Base-by-base conservation (phyloP, 2,113 vertebrate species). In the Halcyon malimbica region DNA sequence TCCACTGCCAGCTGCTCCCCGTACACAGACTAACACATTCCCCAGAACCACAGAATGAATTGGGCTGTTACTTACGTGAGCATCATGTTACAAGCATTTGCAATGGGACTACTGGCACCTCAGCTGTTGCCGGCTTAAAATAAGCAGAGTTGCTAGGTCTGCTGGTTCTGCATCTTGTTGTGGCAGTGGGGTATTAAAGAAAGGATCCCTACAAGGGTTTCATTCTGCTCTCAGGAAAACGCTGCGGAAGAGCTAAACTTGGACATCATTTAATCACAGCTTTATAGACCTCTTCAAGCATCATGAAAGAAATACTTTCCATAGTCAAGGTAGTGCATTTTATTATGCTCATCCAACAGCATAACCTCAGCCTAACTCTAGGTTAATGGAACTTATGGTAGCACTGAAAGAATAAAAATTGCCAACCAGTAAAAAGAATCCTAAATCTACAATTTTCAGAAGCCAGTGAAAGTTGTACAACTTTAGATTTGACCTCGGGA, bases 81-180 rank as follows among this genome's bases (percentile, higher is more conserved):
- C 91, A 91, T 97, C 84, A 2, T 8, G 26, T 95, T 96, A 87
- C 95, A 84, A 79, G 50, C 69, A 56, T 78, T 71, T 69, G 93
- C 79, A 41, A 9, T 3, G 75, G 70, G 82, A 53, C 74, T 28
- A 11, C 80, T 14, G 67, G 67, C 91, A 94, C 65, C 50, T 93
- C 97, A 96, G 93, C 89, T 97, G 94, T 96, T 48, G 26, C 67
- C 46, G 74, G 44, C 68, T 93, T 94, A 88, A 88, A 97, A 97
- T 96, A 96, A 96, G 68, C 89, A 33, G 91, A 71, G 59, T 64
- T 91, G 90, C 95, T 91, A 39, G 75, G 56, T 79, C 76, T 68
- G 79, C 19, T 56, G 42, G 39, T 25, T 76, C 89, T 87, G 57
- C 64, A 48, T 26, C 54, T 90, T 83, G 10, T 14, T 68, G 62